Conservation (phyloP, 2,113 vertebrate genomes). For the Dicentrarchus labrax region DNA sequence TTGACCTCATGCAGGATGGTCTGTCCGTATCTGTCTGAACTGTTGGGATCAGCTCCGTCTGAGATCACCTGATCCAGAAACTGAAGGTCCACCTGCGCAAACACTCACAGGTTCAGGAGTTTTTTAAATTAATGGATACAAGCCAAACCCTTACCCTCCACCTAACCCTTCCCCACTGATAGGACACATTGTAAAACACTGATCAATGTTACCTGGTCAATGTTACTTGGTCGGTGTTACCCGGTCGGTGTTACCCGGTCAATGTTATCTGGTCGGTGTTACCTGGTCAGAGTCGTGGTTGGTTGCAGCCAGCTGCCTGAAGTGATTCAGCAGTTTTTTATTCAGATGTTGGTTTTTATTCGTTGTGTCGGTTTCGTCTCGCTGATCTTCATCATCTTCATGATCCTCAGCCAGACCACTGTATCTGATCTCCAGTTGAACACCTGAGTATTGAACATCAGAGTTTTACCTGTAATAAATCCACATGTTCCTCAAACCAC, state of each 20-base stretch:
- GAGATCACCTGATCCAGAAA: conserved; percentile 48
- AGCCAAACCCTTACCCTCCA: no score
- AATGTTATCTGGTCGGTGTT: conserved; percentile 35
- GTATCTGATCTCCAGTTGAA: conserved; percentile 56
- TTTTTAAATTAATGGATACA: no score
- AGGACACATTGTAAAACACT: no score
- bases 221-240: not conserved
- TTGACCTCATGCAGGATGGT: conserved; percentile 82
- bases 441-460: conserved; percentile 33
- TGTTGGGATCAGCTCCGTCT: conserved; percentile 77
- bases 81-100: not conserved
- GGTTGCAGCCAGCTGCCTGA: conserved; percentile 71
- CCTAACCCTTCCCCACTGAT: no score
- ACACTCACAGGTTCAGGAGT: no score
- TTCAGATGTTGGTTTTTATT: conserved; percentile 53
- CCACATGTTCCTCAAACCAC: not conserved
- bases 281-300: conserved; percentile 77
- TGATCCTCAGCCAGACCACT: conserved; percentile 72
- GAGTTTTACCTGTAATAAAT: not conserved
- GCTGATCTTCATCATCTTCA: conserved; percentile 17
- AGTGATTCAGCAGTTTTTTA: conserved; percentile 76
- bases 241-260: conserved; percentile 1
- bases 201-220: not conserved
- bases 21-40: conserved; percentile 77
- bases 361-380: conserved; percentile 48